Evolutionary conservation across 2,113 vertebrate genomes (phyloP).

Genomic region (Talpa occidentalis): DNA sequence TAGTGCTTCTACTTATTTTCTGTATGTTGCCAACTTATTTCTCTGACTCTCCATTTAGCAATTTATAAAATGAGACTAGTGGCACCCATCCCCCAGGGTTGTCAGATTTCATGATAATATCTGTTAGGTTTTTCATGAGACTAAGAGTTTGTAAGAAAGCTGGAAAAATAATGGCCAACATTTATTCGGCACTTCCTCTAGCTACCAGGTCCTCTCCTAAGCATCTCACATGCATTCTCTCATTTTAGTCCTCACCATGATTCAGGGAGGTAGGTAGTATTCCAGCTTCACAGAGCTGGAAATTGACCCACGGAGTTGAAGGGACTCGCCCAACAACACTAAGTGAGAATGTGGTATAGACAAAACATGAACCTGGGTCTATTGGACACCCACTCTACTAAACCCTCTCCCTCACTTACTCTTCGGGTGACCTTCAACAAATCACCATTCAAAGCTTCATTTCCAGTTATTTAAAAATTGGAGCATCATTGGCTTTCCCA

Average conservation of each 20-base stretch:
- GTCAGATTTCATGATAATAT: not conserved
- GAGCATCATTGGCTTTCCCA: not conserved
- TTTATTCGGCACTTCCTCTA: not conserved
- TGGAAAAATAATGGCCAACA: not conserved
- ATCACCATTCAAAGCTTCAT: not conserved
- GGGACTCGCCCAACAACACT: not conserved
- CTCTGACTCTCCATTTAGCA: not conserved
- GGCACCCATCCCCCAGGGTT: too few species aligned
- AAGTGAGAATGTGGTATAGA: not conserved
- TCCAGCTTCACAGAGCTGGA: not conserved
- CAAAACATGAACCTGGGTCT: not conserved
- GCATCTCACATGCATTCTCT: not conserved
- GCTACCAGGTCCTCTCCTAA: not conserved
- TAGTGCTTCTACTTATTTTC: not conserved
- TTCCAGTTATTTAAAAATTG: not conserved
- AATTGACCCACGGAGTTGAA: not conserved
- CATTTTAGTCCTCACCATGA: not conserved
- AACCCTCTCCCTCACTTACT: not conserved
- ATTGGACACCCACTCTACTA: not conserved
- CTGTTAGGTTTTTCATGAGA: not conserved
- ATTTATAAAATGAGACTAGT: not conserved
- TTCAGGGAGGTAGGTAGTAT: not conserved
- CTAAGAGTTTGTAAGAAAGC: not conserved
- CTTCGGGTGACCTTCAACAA: not conserved
- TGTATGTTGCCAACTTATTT: not conserved